These are phyloP conservation scores for Choreutis nemorana DNA, from an alignment of 2,888 invertebrate species.

Conservation along the genomic window DNA sequence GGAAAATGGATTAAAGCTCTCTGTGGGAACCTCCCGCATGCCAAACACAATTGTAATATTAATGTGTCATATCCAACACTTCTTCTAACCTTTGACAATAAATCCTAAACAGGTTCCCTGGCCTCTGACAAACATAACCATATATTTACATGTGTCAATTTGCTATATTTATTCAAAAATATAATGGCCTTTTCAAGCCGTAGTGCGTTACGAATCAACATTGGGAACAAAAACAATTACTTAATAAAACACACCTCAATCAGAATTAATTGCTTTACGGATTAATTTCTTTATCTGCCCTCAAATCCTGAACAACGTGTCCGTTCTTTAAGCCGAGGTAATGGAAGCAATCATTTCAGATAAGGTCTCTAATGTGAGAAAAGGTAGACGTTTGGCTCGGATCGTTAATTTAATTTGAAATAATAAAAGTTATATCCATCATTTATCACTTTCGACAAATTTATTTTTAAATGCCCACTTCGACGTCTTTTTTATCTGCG, in stretches of 20 bases:
- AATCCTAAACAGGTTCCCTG: too few relatives aligned
- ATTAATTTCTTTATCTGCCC: slow-evolving; percentile 62
- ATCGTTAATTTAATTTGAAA: slow-evolving; percentile 66
- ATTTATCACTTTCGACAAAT: slow-evolving; percentile 67
- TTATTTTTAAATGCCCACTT: slow-evolving; percentile 63
- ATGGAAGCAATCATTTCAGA: slow-evolving; percentile 65
- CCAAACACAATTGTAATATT: slow-evolving; percentile 25
- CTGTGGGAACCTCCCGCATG: slow-evolving; percentile 53
- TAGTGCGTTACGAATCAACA: slow-evolving; percentile 46
- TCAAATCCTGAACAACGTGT: slow-evolving; percentile 58
- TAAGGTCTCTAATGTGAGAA: slow-evolving; percentile 66
- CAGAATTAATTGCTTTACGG: slow-evolving; percentile 65
- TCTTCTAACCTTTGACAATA: slow-evolving; percentile 15
- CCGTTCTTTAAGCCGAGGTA: slow-evolving; percentile 51
- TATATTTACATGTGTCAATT: too few relatives aligned
- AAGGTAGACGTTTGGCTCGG: slow-evolving; percentile 53
- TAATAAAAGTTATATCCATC: slow-evolving; percentile 64
- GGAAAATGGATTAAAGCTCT: slow-evolving; percentile 62
- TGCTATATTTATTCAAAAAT: too few relatives aligned
- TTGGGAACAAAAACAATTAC: slow-evolving; percentile 60
- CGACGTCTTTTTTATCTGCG: slow-evolving; percentile 52
- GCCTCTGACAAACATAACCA: too few relatives aligned
- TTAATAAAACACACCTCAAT: slow-evolving; percentile 64
- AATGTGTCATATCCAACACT: slow-evolving; percentile 19
- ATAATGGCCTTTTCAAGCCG: too few relatives aligned